Conservation (phyloP, 2,797 vertebrate genomes). For the Paramormyrops hopkinsi region DNA sequence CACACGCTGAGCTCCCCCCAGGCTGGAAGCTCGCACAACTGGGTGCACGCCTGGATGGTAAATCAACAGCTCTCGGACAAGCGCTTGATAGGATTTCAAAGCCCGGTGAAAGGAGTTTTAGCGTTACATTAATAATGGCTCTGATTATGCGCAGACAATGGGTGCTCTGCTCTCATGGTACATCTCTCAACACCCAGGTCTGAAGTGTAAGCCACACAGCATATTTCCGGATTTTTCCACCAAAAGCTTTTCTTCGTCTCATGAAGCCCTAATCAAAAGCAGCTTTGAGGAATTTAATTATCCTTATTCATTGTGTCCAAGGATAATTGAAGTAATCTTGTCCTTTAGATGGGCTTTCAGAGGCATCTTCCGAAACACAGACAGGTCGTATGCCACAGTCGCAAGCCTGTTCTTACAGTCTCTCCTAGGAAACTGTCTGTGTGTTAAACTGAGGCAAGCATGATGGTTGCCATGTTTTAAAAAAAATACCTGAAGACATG, state of each 20-base stretch:
- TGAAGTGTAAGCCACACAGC: not conserved
- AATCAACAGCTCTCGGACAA: not conserved
- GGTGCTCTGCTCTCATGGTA: not conserved
- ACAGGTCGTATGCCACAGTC: conserved; percentile 1
- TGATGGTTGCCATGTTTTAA: not conserved
- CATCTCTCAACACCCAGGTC: not conserved
- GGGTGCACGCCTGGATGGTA: not conserved
- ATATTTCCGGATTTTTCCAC: not conserved
- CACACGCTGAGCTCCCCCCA: not conserved
- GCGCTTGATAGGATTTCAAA: not conserved
- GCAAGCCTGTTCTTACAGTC: not conserved
- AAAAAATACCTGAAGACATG: not conserved
- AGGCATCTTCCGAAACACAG: not conserved
- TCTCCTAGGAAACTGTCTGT: not conserved
- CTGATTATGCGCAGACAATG: not conserved
- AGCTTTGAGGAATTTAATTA: conserved; percentile 26
- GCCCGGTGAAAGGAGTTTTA: not conserved
- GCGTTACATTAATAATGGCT: conserved; percentile 1
- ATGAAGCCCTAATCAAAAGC: conserved; percentile 20
- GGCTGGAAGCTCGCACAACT: not conserved
- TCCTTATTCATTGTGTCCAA: conserved; percentile 15
- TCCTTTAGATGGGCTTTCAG: conserved; percentile 4
- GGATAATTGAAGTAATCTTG: conserved; percentile 24
- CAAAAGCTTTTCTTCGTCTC: not conserved
- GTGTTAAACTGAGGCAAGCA: not conserved